phyloP scores from a whole-genome alignment of 2,113 vertebrate species.

The Amphiprion percula region DNA sequence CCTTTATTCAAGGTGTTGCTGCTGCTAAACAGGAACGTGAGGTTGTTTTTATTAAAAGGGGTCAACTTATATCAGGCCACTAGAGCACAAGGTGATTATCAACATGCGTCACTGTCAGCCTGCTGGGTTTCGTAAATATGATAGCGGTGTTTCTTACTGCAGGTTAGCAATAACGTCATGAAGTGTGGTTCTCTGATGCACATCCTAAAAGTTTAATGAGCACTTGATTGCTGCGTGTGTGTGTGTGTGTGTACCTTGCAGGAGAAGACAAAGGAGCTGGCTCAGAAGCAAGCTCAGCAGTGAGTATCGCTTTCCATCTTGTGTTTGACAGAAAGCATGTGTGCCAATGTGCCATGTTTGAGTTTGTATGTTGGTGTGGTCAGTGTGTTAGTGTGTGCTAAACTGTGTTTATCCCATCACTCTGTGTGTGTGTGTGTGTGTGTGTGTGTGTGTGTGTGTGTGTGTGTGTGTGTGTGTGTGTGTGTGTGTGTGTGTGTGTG shows the following conservation, averaged over 20 bases:
- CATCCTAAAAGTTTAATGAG: constrained; percentile 82
- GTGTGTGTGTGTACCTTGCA: constrained; percentile 70
- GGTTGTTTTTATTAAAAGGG: background rate
- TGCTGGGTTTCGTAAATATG: constrained; percentile 37
- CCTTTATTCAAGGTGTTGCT: background rate
- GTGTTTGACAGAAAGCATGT: constrained; percentile 27
- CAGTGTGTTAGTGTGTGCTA: constrained; percentile 19
- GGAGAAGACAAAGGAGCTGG: constrained; percentile 97
- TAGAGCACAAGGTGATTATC: constrained; percentile 23
- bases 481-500: constrained; percentile 3
- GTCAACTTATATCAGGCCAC: constrained; percentile 14
- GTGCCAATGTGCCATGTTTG: constrained; percentile 11
- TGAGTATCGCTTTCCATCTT: constrained; percentile 86
- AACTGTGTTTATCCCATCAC: constrained; percentile 1
- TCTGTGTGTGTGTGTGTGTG: constrained; percentile 7
- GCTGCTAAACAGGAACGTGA: background rate
- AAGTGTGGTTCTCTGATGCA: constrained; percentile 58
- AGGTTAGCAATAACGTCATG: constrained; percentile 37
- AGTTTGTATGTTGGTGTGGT: constrained; percentile 13
- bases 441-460: no score
- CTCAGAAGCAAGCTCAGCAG: constrained; percentile 97
- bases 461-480: constrained; percentile 13
- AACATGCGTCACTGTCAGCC: constrained; percentile 1
- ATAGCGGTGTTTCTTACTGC: constrained; percentile 40
- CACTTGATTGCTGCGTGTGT: constrained; percentile 74